These are phyloP conservation scores for Planiliza haematocheilus DNA, from an alignment of 2,113 vertebrate genomes.

Conservation along the genomic window DNA sequence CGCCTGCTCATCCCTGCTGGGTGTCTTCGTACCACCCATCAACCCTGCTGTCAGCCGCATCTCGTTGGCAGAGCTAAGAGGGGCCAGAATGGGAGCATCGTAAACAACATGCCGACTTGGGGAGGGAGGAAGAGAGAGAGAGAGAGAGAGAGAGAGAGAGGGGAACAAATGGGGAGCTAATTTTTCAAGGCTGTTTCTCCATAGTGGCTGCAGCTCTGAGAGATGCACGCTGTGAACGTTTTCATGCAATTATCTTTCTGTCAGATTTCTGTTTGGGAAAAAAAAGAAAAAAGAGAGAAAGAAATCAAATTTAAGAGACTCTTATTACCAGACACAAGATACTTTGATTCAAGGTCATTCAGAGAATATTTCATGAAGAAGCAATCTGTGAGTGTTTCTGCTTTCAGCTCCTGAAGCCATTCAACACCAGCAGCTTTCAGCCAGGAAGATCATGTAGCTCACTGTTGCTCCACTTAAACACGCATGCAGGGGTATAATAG, in stretches of 20 bases:
- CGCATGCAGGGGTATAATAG: conserved; percentile 1
- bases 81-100: conserved; percentile 47
- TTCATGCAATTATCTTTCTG: conserved; percentile 1
- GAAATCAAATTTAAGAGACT: too few relatives aligned
- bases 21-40: conserved; percentile 63
- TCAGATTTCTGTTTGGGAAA: neutral
- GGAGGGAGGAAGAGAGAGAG: neutral
- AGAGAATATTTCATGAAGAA: conserved; percentile 22
- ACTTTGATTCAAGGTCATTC: conserved; percentile 26
- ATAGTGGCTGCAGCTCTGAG: neutral
- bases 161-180: neutral
- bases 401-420: neutral
- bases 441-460: conserved; percentile 1
- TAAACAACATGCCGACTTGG: conserved; percentile 26
- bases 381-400: neutral
- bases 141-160: neutral
- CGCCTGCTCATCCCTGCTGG: conserved; percentile 58
- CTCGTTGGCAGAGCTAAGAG: conserved; percentile 25
- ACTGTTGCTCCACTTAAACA: conserved; percentile 18
- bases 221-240: conserved; percentile 10
- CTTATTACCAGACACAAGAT: too few relatives aligned
- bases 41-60: conserved; percentile 70
- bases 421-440: neutral
- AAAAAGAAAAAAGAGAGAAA: too few relatives aligned
- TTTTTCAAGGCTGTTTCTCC: conserved; percentile 18